Evolutionary conservation across 1,140 invertebrate genomes (phyloP), one percentile per base, ranked within the genome.

Genomic region (Drosophila pseudoananassae): DNA sequence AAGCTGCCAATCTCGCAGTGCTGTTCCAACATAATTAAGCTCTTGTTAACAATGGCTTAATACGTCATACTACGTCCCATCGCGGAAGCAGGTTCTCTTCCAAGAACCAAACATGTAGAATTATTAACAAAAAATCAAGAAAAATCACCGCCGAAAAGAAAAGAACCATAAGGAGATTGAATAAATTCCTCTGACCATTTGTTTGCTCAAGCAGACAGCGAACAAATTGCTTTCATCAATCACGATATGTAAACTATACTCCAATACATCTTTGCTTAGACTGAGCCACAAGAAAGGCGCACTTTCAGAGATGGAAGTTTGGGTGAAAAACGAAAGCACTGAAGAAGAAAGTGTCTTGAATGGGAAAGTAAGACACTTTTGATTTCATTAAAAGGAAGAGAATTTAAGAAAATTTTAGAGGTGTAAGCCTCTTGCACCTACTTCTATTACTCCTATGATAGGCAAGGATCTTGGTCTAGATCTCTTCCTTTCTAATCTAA

Each of bases 21-120:
- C 45, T n/a, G 27, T 38, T 49, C 40, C 58, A 61, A 69, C 68
- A 85, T 73, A 73, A 80, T 85, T 85, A 69, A 81, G 84, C 66
- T 68, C 78, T 81, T 77, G 66, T 76, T 79, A 80, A 69, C 63
- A 79, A 75, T 71, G 56, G 49, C 57, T 65, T 46, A 81, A 49
- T 61, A 61, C 61, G 72, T 80, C 81, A 58, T 47, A 55, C 59
- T 40, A 61, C 54, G 53, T 55, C 38, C 47, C 45, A 58, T 57
- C 54, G 77, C 82, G 82, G 82, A 85, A 85, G 82, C 72, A 59
- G 46, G 64, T 76, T 70, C 46, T 75, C 5, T 75, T 63, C 46
- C 14, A 47, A 25, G 29, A 60, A 58, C 20, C 46, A 40, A 54
- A 14, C 9, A n/a, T 36, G 33, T 36, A n/a, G 33, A 36, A 36